Base-by-base conservation (phyloP, 2,888 invertebrate genomes). In the Tiliacea citrago region DNA sequence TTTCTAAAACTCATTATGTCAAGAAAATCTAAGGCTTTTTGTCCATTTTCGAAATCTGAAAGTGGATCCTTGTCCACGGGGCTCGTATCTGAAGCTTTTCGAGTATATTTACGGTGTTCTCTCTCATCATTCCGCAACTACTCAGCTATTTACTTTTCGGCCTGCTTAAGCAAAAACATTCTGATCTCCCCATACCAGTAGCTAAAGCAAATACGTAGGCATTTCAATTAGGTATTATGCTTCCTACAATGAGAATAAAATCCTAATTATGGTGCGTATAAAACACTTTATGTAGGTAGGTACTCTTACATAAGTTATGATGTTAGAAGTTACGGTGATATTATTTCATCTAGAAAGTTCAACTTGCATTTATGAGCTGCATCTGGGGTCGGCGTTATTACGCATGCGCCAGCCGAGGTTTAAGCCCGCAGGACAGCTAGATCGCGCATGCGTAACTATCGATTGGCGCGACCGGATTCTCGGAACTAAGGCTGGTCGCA, bases 401-500 rank as follows among this genome's bases (percentile, higher is more conserved):
- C 47, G 72, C 70, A 57, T 24, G 72, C 47, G 57, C 57, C 6
- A 35, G n/a, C 13, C 13, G 18, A 12, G n/a, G 53, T 6, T 18
- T 21, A 55, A 42, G 21, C 45, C 13, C 18, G 13, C 18, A 18
- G 35, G 5, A 18, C 21, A 24, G 13, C 57, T 39, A 24, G 21
- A 49, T 13, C 29, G n/a, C 49, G 72, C 72, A n/a, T 73, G 73
- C 51, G 73, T 45, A n/a, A 2, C 12, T 39, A 49, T 70, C 39
- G 72, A 70, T 39, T 12, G 49, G 21, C 3, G 12, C 24, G 9
- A 24, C 29, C 12, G 21, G 51, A 61, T 73, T 73, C 16, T 61
- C 73, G 35, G 73, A 73, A 73, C 29, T 73, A 60, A 58, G 6
- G 42, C 12, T 24, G n/a, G n/a, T 9, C 71, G 24, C 39, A 49